Evolutionary conservation across 2,888 invertebrate genomes (phyloP), one percentile per base, ranked within the genome.

Genomic region (Torymus tubicola): DNA sequence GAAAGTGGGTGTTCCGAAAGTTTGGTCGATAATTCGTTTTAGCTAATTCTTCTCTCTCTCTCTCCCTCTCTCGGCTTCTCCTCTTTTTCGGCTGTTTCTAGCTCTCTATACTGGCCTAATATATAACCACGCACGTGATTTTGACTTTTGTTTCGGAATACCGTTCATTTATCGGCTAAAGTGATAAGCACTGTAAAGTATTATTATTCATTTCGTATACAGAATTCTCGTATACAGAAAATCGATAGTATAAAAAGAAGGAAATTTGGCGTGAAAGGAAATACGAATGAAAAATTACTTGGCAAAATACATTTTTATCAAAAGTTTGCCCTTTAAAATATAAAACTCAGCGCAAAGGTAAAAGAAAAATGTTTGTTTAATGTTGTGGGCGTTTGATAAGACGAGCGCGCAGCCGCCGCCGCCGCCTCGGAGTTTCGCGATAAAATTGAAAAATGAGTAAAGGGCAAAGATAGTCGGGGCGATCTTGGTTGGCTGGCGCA

Each of bases 11-110:
- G 83, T 83, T 82, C 82, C 78, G 78, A 84, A 86, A 85, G 86
- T 86, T 86, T 85, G 85, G 85, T 86, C 86, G 86, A 85, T 85
- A 86, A 85, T 86, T 86, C 84, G 84, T 85, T 85, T 82, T 83
- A 80, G 82, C 81, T 85, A 84, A 86, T 84, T 84, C 85, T 84
- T 84, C 81, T 76, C 72, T 68, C 77, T 68, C 77, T 72, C 70
- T 24, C 21, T 16, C 31, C 50, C 24, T 21, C 55, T 16, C 58
- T 12, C 53, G 16, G 11, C 53, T 55, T 78, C 24, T 68, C 60
- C 52, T 57, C 52, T 18, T 18, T 61, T 60, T 57, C 61, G 24
- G 16, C 64, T 65, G 42, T 65, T 42, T 42, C 57, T 55, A 68
- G 52, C 58, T 14, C 50, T 67, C 53, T 67, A 50, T 21, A 13